Evolutionary conservation across 2,797 vertebrate genomes (phyloP), one percentile per base, ranked within the genome.

Genomic region (Parambassis ranga): DNA sequence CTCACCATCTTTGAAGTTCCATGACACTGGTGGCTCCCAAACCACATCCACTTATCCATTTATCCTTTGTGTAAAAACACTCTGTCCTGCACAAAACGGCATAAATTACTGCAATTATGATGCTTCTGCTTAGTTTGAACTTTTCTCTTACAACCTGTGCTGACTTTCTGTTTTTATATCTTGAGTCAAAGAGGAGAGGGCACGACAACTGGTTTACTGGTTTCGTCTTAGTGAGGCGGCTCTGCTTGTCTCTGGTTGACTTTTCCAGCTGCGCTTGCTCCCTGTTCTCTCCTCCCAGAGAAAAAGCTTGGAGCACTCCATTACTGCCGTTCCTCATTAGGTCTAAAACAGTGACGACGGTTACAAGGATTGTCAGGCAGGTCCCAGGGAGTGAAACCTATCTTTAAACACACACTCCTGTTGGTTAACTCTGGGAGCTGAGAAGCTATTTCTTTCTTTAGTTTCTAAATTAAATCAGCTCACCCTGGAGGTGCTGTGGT

Each of bases 321-420:
- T 73, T 71, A 60, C 75, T 87, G 83, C 76, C 71, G 14, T 35
- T 77, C 62, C 65, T 82, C 73, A 82, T 87, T 85, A 79, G 65
- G 62, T 44, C 51, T 66, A 48, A 64, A 85, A 52, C 59, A 61
- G 13, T 62, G 75, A 68, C 31, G 41, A 38, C 32, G 31, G 64
- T 77, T 84, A 59, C 46, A 11, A 59, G 67, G 72, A 72, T 64
- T 79, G 78, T 80, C 80, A 84, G 77, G 35, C 43, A 6, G 73
- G 66, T 80, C 64, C 59, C 64, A 41, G 52, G 59, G 72, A 82
- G 69, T 55, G 69, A 87, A 79, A 79, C 19, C 57, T 77, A 75
- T 80, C 75, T 84, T 85, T 71, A 85, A 83, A 77, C 68, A 67
- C 52, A 70, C 61, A 22, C 42, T 71, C 48, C 46, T 60, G 43